Percentiles rank a stretch among this genome's conserved stretches.
Conservation (phyloP, 1,140 invertebrate species). For the Drosophila nigromelanica region DNA sequence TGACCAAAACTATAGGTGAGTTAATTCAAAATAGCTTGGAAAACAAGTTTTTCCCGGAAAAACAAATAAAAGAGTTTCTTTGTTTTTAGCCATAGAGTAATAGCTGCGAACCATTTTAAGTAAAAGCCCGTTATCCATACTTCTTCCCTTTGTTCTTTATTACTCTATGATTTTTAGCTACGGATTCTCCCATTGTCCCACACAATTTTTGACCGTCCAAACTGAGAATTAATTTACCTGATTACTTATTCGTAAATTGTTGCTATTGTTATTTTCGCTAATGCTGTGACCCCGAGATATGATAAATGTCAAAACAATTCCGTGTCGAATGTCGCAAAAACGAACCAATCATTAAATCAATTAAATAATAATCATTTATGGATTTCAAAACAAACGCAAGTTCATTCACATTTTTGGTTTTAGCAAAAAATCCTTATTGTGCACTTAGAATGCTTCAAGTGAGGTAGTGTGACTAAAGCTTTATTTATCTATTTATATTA, state of each 20-base stretch:
- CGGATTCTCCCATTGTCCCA: no score
- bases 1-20: no score
- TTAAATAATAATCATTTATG: slow-evolving; percentile 21
- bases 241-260: not conserved
- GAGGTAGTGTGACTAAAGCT: not conserved
- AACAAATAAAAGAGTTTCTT: no score
- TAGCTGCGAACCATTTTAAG: no score
- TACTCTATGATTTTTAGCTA: no score
- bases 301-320: slow-evolving; percentile 22
- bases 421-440: slow-evolving; percentile 9
- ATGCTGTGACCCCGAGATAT: slow-evolving; percentile 4
- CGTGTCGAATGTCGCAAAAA: slow-evolving; percentile 12
- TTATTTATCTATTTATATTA: no score
- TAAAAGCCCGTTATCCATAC: no score
- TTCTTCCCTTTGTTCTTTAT: no score
- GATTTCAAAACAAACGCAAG: slow-evolving; percentile 13
- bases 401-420: slow-evolving; percentile 22
- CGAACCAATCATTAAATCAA: slow-evolving; percentile 18
- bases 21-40: no score
- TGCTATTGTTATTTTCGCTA: slow-evolving; percentile 2
- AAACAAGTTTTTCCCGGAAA: no score
- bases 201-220: not conserved
- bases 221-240: not conserved
- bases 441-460: not conserved
- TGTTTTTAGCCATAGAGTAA: no score